phyloP scores from a whole-genome alignment of 2,888 invertebrate species.

The Drosophila trichaetosa region DNA sequence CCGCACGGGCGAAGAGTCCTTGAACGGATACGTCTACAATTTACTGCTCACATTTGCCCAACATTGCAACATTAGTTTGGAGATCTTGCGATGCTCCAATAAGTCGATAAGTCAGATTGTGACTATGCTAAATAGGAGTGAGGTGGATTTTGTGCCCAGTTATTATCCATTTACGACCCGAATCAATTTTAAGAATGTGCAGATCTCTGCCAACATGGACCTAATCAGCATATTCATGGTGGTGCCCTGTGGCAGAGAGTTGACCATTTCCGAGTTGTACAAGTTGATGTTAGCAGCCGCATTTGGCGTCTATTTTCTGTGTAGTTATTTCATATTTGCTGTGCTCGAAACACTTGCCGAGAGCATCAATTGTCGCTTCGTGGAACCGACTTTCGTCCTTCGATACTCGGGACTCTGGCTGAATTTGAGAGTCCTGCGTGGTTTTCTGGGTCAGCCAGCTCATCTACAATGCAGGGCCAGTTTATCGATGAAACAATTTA shows the following conservation, averaged over 20 bases:
- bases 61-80: conserved; percentile 36
- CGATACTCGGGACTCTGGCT: conserved; percentile 5
- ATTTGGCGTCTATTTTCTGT: background rate
- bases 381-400: background rate
- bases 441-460: conserved; percentile 11
- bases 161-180: background rate
- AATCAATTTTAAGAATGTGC: fast-evolving
- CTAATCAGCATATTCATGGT: conserved; percentile 23
- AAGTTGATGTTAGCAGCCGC: background rate
- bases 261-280: conserved; percentile 23
- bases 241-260: conserved; percentile 49
- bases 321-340: conserved; percentile 11
- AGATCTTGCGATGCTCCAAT: fast-evolving
- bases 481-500: conserved; percentile 5
- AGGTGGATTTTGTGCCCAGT: conserved; percentile 39
- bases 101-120: fast-evolving
- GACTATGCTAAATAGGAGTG: background rate
- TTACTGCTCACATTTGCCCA: conserved; percentile 16
- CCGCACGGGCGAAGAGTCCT: conserved; percentile 16
- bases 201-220: background rate
- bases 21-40: conserved; percentile 16
- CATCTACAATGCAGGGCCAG: background rate
- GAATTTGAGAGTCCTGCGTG: conserved; percentile 28
- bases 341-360: conserved; percentile 3
- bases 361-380: fast-evolving